Evolutionary conservation across 1,140 invertebrate species (phyloP).

Genomic region (Drosophila obscura): DNA sequence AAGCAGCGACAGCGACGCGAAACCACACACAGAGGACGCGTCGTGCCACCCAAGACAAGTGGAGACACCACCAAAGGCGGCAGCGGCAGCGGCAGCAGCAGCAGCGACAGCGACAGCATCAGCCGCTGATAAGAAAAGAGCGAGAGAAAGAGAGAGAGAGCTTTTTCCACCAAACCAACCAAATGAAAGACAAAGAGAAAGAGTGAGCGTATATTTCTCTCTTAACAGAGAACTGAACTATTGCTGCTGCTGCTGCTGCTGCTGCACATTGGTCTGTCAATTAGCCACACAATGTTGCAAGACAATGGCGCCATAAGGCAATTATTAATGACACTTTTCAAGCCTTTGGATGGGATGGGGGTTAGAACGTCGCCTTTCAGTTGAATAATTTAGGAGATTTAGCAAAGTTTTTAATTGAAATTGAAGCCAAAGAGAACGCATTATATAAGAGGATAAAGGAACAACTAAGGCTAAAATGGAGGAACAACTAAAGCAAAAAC

Average conservation of each 20-base stretch:
- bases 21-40: conserved; percentile 37
- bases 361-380: no score
- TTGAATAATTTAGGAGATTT: no score
- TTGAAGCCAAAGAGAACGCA: no score
- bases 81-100: conserved; percentile 29
- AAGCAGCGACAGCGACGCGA: conserved; percentile 26
- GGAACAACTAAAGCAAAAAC: no score
- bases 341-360: conserved; percentile 9
- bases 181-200: conserved; percentile 8
- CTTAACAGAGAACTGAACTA: conserved; percentile 6
- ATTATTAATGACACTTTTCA: conserved; percentile 48
- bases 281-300: conserved; percentile 42
- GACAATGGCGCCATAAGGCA: conserved; percentile 43
- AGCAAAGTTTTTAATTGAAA: no score
- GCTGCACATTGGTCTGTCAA: conserved; percentile 17
- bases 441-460: no score
- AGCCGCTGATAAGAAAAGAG: conserved; percentile 61
- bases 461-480: no score
- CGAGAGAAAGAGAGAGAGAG: conserved; percentile 44
- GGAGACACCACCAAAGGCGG: conserved; percentile 17
- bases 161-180: conserved; percentile 34
- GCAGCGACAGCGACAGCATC: conserved; percentile 20
- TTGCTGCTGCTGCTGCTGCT: no score
- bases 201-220: conserved; percentile 6
- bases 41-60: conserved; percentile 45